Base-by-base conservation (phyloP, 2,888 invertebrate species). In the Syritta pipiens region DNA sequence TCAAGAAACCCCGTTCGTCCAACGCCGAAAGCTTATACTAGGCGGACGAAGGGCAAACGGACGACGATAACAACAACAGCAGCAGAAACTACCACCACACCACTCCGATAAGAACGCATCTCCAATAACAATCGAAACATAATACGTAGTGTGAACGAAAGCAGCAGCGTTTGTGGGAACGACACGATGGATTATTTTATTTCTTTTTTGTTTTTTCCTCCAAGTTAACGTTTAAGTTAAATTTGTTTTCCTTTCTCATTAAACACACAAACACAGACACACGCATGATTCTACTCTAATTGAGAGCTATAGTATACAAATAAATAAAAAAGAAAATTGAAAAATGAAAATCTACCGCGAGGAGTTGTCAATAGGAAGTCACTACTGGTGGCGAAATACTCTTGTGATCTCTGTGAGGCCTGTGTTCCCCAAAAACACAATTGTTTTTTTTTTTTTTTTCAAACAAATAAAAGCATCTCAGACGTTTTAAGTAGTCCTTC, bases 1-100 rank as follows among this genome's bases (percentile, higher is more conserved):
- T 99, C 83, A 98, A 98, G 91, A 97, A 96, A 87, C 99, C 99
- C 3, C 94, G 99, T 83, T 95, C 96, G 46, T 94, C 95, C 49
- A 97, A 97, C 86, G 92, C 95, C 3, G 95, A 96, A 87, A 94
- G 95, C 83, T 90, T 96, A 86, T 96, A 96, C 89, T 96, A 92
- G 84, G 81, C 26, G 12, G 1, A 6, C 1, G n/a, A 3, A 12
- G n/a, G 20, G 20, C 30, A n/a, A n/a, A n/a, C n/a, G n/a, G 10
- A 48, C 26, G 12, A 5, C n/a, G n/a, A 10, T 17, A 30, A 44
- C 17, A 10, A 12, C 6, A 32, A n/a, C n/a, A n/a, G n/a, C n/a
- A n/a, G n/a, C n/a, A n/a, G n/a, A 51, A 55, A 5, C 48, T 46
- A 51, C 32, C 30, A 51, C 40, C 53, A 72, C 57, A 55, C 22